Percentiles rank a stretch among this genome's conserved stretches.
These are phyloP conservation scores for Julus scandinavius DNA, from an alignment of 2,888 invertebrate species.

Conservation along the genomic window DNA sequence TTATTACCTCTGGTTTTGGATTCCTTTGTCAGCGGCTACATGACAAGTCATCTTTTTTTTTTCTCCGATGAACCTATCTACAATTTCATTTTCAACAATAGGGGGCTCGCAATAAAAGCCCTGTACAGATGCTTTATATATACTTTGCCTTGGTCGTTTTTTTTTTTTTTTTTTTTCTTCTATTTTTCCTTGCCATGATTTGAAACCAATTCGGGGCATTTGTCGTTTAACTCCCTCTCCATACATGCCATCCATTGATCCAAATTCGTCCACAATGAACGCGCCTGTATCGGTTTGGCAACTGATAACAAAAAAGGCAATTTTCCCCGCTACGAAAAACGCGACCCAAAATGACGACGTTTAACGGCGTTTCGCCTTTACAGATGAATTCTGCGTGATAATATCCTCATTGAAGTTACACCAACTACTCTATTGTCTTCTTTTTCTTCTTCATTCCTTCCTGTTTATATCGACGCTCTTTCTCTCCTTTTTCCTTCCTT, in stretches of 20 bases:
- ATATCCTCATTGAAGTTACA: slow-evolving; percentile 37
- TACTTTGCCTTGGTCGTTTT: too few relatives aligned
- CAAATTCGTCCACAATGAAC: slow-evolving; percentile 29
- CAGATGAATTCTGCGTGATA: slow-evolving; percentile 42
- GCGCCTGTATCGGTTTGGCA: slow-evolving; percentile 42
- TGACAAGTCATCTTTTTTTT: slow-evolving; percentile 31
- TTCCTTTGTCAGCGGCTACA: slow-evolving; percentile 3
- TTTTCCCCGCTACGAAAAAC: slow-evolving; percentile 20
- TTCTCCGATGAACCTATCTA: slow-evolving; percentile 17
- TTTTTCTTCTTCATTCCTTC: not conserved
- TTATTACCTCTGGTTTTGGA: slow-evolving; percentile 33
- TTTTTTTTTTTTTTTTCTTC: not conserved
- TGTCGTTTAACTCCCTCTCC: not conserved
- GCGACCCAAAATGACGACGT: slow-evolving; percentile 21
- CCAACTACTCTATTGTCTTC: slow-evolving; percentile 23
- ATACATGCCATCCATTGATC: slow-evolving; percentile 28
- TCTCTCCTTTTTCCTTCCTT: not conserved
- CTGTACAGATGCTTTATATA: not conserved
- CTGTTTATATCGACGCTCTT: not conserved
- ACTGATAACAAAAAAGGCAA: slow-evolving; percentile 45
- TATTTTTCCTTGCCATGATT: not conserved
- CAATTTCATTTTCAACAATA: slow-evolving; percentile 30
- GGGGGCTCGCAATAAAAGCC: slow-evolving; percentile 45
- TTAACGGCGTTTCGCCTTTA: slow-evolving; percentile 1
- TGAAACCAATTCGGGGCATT: slow-evolving; percentile 41